Base-by-base conservation (phyloP, 1,140 invertebrate species). In the Pteromalus puparum region DNA sequence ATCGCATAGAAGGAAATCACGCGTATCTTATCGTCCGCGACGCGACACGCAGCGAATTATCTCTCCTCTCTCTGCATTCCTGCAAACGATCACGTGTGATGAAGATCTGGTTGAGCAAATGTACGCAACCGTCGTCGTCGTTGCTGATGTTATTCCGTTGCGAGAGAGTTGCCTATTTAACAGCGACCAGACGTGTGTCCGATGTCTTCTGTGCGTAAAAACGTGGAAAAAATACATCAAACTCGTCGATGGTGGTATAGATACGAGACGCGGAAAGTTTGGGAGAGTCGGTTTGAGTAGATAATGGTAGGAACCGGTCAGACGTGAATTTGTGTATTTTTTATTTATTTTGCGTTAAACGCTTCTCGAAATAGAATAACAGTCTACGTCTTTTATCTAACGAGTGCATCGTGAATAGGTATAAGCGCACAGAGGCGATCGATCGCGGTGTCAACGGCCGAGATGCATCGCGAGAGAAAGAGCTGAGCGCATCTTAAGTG, bases 21-120 rank as follows among this genome's bases (percentile, higher is more conserved):
- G 67, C 28, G 67, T 30, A 70, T 70, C 28, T 70, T 70, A 70
- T 70, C 67, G 26, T 15, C 7, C 13, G 67, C 24, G 53, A n/a
- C 53, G 18, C 53, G 15, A n/a, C 53, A 18, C 18, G 18, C 18
- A 15, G 53, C 2, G 24, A 9, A 70, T 28, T 68, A 70, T 70
- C 28, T 70, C 12, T 28, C n/a, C 61, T 65, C 67, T 28, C 67
- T 5, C 2, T 13, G 24, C 67, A 70, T 30, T 28, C 24, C 28
- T 70, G 24, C 18, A 70, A 70, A 70, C 5, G 67, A 30, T 70
- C 67, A 70, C 67, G 67, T 70, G 28, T 70, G 24, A 13, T n/a
- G 53, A 61, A n/a, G 18, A 61, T 61, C 67, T 70, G 67, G 67
- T 70, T 30, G 15, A 70, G 28, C 26, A 70, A 70, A 70, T 30